phyloP scores from a whole-genome alignment of 2,888 invertebrate species.

The Harpalus rubripes region DNA sequence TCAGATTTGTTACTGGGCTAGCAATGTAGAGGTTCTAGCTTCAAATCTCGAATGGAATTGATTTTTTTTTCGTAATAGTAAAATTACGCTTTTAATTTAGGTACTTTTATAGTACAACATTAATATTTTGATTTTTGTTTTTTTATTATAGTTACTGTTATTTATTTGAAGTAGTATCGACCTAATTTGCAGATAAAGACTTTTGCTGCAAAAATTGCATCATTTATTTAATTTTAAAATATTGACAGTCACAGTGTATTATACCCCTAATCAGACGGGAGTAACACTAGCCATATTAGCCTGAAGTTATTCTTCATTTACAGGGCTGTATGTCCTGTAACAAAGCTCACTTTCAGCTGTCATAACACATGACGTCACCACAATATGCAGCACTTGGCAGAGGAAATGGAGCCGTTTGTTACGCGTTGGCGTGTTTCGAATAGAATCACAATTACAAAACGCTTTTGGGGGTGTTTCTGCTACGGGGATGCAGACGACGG shows the following conservation, averaged over 20 bases:
- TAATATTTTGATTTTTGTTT: no score
- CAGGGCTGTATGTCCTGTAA: background rate
- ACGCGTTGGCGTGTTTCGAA: slow-evolving; percentile 62
- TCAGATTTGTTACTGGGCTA: no score
- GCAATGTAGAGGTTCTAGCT: no score
- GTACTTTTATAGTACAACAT: no score
- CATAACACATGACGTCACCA: slow-evolving; percentile 48
- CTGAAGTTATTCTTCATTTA: slow-evolving; percentile 36
- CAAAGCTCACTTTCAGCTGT: slow-evolving; percentile 53
- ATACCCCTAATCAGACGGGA: background rate
- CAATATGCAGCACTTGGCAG: background rate
- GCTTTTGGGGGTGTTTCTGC: slow-evolving; percentile 50
- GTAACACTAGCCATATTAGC: slow-evolving; percentile 29
- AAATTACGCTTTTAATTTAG: no score
- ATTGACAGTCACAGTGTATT: background rate
- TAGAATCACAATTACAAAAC: slow-evolving; percentile 67
- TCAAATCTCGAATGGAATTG: no score
- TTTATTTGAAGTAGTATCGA: no score
- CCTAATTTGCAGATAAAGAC: no score
- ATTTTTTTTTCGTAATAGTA: no score
- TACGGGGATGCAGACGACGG: background rate
- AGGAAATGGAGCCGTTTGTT: slow-evolving; percentile 66
- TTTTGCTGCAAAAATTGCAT: no score
- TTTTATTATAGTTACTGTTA: no score
- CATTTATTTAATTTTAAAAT: no score